phyloP scores from a whole-genome alignment of 1,140 invertebrate species.

The Drosophila sulfurigaster region DNA sequence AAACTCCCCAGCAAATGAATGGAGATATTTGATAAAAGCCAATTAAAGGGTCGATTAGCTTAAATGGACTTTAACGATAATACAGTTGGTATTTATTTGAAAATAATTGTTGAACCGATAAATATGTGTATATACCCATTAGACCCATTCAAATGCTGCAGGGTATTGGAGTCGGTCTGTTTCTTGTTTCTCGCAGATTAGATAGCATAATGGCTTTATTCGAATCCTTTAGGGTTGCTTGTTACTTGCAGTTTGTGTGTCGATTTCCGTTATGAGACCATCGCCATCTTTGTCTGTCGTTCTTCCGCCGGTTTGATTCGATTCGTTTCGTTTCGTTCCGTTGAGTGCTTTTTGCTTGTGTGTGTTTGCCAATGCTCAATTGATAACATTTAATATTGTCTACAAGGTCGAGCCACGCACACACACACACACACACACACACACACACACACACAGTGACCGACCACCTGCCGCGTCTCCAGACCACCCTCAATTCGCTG shows the following conservation, averaged over 20 bases:
- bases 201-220: slow-evolving; percentile 29
- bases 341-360: neutral
- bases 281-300: slow-evolving; percentile 11
- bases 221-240: slow-evolving; percentile 20
- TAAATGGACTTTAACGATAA: neutral
- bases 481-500: no score
- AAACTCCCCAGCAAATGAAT: neutral
- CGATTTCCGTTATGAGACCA: slow-evolving; percentile 14
- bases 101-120: no score
- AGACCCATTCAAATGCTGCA: neutral
- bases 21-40: neutral
- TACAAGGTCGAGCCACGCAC: slow-evolving; percentile 28
- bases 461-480: slow-evolving; percentile 22
- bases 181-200: slow-evolving; percentile 22
- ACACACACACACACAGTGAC: neutral
- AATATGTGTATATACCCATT: neutral
- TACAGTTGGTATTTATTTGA: no score
- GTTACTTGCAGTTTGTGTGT: slow-evolving; percentile 2
- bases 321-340: neutral
- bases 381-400: slow-evolving; percentile 49
- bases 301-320: neutral
- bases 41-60: neutral
- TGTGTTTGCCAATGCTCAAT: slow-evolving; percentile 42
- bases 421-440: neutral
- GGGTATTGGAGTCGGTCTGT: neutral